These are phyloP conservation scores for Melanostoma scalare DNA, from an alignment of 2,888 invertebrate species.

Conservation along the genomic window DNA sequence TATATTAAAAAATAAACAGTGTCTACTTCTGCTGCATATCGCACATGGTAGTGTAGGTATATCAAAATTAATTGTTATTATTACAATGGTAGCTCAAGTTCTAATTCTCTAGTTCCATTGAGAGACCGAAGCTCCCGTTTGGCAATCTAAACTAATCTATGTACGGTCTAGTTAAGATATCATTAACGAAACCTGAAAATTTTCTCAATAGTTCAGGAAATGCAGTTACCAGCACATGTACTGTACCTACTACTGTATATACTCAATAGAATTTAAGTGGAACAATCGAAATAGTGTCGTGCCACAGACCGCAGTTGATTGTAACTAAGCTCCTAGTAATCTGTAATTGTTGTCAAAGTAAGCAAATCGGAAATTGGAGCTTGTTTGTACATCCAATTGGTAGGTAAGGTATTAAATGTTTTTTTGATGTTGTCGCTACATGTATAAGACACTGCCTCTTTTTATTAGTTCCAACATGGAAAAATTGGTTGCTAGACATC, in stretches of 20 bases:
- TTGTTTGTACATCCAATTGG: too few species aligned
- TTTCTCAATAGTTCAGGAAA: conserved; percentile 44
- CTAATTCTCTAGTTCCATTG: conserved; percentile 7
- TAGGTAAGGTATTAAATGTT: too few species aligned
- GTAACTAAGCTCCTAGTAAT: not conserved
- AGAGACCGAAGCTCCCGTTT: not conserved
- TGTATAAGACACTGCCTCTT: too few species aligned
- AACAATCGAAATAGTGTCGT: conserved; percentile 22
- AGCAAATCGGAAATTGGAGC: too few species aligned
- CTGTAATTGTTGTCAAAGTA: too few species aligned
- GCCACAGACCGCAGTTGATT: not conserved
- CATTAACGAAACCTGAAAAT: conserved; percentile 45
- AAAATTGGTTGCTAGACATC: too few species aligned
- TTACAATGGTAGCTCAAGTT: conserved; percentile 26
- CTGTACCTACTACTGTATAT: not conserved
- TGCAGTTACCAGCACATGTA: conserved; percentile 22
- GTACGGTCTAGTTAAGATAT: conserved; percentile 26
- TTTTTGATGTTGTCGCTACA: too few species aligned
- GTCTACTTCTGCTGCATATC: not conserved
- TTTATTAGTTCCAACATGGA: too few species aligned
- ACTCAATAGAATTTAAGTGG: conserved; percentile 46
- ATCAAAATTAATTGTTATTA: conserved; percentile 33
- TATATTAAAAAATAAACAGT: not conserved
- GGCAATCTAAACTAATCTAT: conserved; percentile 15
- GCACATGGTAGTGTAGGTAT: conserved; percentile 9